A percentile compares a stretch with the other conserved stretches of the same genome.
Evolutionary conservation across 2,113 vertebrate species (phyloP).

Genomic region (Saguinus midas): DNA sequence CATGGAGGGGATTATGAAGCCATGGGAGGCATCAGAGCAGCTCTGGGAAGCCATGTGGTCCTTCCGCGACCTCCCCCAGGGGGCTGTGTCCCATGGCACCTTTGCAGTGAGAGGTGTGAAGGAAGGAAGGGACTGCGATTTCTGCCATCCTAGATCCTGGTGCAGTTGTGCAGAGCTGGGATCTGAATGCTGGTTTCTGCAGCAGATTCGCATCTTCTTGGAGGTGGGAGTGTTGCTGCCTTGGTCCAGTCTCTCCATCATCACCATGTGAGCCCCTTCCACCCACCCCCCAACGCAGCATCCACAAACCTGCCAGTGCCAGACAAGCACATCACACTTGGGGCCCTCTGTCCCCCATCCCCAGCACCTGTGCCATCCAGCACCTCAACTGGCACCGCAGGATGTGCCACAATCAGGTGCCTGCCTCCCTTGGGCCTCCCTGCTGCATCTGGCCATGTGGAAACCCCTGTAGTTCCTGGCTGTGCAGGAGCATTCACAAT

Average conservation of each 20-base stretch:
- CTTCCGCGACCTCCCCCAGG: too few species aligned
- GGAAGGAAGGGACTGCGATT: too few species aligned
- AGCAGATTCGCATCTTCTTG: background rate
- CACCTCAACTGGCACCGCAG: background rate
- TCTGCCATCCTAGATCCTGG: too few species aligned
- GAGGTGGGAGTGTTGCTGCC: background rate
- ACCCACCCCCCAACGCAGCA: background rate
- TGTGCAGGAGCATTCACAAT: background rate
- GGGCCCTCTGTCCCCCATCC: background rate
- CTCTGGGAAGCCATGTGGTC: fast-evolving
- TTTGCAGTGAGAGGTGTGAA: fast-evolving
- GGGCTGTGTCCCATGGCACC: fast-evolving
- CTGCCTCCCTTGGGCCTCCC: background rate
- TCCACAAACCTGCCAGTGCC: too few species aligned
- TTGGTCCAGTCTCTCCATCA: background rate
- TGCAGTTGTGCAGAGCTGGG: too few species aligned
- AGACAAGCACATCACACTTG: background rate
- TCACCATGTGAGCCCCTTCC: background rate
- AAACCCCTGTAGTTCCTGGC: background rate
- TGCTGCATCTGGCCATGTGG: background rate
- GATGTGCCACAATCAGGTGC: background rate
- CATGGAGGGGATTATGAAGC: background rate
- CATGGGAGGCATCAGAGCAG: fast-evolving
- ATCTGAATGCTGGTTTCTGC: too few species aligned
- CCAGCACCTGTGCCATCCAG: background rate